These are phyloP conservation scores for Pogona vitticeps DNA, from an alignment of 2,113 vertebrate species.

Conservation along the genomic window DNA sequence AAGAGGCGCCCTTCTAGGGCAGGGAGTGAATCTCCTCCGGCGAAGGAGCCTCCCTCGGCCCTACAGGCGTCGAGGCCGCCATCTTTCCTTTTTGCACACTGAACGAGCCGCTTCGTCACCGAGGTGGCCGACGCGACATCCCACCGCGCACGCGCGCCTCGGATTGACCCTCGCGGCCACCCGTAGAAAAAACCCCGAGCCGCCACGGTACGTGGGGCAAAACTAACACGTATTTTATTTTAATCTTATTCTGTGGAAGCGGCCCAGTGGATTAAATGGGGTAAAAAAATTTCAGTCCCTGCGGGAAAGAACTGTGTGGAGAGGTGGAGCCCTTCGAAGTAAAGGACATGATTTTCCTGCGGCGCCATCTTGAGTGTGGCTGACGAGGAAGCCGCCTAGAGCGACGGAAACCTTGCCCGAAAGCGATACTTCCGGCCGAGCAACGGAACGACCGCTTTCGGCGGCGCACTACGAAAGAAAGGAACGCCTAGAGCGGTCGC, in stretches of 20 bases:
- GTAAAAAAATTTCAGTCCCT: too few relatives aligned
- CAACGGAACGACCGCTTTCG: too few relatives aligned
- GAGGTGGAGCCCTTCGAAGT: too few relatives aligned
- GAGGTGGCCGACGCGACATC: neutral
- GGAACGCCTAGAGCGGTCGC: too few relatives aligned
- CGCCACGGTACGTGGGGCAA: neutral
- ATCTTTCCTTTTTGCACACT: constrained; percentile 61
- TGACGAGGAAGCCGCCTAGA: too few relatives aligned
- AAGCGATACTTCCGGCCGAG: neutral
- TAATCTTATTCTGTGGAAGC: neutral
- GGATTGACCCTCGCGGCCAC: fast-evolving
- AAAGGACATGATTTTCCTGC: fast-evolving
- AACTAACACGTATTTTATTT: too few relatives aligned
- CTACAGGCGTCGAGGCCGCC: constrained; percentile 68
- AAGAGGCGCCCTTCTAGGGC: neutral
- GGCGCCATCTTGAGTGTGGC: constrained; percentile 8
- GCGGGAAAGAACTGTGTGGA: neutral
- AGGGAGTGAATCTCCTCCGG: constrained; percentile 83
- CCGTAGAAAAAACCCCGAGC: constrained; percentile 9
- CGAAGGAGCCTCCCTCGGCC: constrained; percentile 82
- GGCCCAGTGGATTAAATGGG: too few relatives aligned
- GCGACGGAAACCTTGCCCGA: neutral
- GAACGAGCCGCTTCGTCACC: neutral
- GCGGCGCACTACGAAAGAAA: neutral
- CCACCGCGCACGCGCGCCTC: neutral